These are phyloP conservation scores for Crenichthys baileyi DNA, from an alignment of 2,797 vertebrate genomes.

Conservation along the genomic window DNA sequence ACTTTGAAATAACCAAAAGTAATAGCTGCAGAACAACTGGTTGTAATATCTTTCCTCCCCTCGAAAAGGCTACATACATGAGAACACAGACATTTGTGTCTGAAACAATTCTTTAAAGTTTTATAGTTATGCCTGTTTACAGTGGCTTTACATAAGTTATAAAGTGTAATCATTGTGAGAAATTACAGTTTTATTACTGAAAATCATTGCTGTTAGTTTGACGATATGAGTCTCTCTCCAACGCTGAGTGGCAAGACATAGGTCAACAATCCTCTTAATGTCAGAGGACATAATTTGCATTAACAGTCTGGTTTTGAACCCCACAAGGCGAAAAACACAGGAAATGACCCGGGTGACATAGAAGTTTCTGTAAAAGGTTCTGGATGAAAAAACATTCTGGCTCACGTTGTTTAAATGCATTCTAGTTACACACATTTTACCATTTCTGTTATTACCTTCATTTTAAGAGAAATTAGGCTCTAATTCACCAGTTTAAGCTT, in stretches of 20 bases:
- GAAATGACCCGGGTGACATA: background rate
- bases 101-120: no score
- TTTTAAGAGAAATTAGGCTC: constrained; percentile 3
- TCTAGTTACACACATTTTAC: constrained; percentile 1
- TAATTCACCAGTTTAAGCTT: background rate
- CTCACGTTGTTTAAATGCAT: background rate
- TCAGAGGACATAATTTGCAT: background rate
- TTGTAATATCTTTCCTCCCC: no score
- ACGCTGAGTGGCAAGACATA: background rate
- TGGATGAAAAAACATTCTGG: background rate
- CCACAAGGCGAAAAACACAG: background rate
- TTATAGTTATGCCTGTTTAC: background rate
- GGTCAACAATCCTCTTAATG: background rate
- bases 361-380: background rate
- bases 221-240: background rate
- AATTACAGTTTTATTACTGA: background rate
- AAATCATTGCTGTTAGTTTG: no score
- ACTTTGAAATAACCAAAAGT: no score
- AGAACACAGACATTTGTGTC: no score
- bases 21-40: no score
- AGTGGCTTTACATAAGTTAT: background rate
- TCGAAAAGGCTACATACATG: no score
- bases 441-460: constrained; percentile 17
- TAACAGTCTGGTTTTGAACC: background rate
- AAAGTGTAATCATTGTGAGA: background rate